These are phyloP conservation scores for Glandiceps talaboti DNA, from an alignment of 53 echinoderm and acorn worm genomes.

Conservation along the genomic window DNA sequence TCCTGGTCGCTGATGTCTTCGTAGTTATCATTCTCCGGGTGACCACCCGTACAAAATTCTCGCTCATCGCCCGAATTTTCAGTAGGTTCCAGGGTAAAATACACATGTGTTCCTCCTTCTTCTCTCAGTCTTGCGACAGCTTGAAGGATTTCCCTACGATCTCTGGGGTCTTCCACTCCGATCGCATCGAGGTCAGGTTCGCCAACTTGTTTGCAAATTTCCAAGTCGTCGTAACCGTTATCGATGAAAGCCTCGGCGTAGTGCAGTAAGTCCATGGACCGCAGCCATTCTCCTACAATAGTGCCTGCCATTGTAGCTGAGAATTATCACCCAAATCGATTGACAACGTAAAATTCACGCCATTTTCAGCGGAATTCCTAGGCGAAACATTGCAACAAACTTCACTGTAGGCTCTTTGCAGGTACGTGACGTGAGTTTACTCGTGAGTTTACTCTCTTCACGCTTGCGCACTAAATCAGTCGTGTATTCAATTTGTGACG, in stretches of 20 bases:
- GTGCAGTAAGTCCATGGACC: conserved; percentile 66
- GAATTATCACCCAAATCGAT: neutral
- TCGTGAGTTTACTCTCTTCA: neutral
- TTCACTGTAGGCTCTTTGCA: neutral
- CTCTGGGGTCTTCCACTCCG: conserved; percentile 53
- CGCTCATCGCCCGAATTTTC: neutral
- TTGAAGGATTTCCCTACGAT: conserved; percentile 72
- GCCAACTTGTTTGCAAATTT: conserved; percentile 98
- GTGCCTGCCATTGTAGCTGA: conserved; percentile 18
- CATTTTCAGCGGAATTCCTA: neutral
- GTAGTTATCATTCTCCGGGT: neutral
- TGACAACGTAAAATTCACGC: neutral
- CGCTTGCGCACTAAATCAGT: conserved; percentile 1
- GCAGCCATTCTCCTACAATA: conserved; percentile 93
- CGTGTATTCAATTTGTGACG: neutral
- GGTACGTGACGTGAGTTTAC: too few relatives aligned
- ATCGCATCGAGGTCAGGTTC: conserved; percentile 94
- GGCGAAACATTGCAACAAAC: neutral
- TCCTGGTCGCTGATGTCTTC: neutral
- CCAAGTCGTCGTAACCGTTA: conserved; percentile 96
- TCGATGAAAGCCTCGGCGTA: conserved; percentile 75
- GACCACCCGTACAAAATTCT: neutral
- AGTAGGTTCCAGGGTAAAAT: conserved; percentile 56
- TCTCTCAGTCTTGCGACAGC: conserved; percentile 74
- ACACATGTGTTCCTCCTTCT: conserved; percentile 96